Evolutionary conservation across 2,888 invertebrate species (phyloP).

Genomic region (Melikaiella ostensackeni): DNA sequence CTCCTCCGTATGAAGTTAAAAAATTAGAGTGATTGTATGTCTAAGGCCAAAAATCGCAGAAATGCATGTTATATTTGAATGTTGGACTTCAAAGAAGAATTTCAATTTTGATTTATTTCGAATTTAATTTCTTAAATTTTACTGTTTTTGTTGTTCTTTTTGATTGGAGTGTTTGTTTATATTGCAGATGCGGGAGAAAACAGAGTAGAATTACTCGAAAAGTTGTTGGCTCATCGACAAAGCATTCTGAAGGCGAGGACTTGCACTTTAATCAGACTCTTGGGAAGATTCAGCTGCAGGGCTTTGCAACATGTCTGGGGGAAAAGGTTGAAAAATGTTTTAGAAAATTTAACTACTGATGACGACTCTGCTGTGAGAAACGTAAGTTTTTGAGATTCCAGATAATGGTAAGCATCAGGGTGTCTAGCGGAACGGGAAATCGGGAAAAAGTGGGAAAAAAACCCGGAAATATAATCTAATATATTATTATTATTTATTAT

Average conservation of each 20-base stretch:
- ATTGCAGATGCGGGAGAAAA: constrained; percentile 39
- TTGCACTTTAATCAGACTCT: constrained; percentile 84
- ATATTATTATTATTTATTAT: too few species aligned
- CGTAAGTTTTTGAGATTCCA: constrained; percentile 70
- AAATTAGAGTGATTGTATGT: too few species aligned
- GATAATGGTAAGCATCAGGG: background rate
- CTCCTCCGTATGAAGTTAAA: too few species aligned
- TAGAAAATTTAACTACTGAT: constrained; percentile 83
- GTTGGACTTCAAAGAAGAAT: too few species aligned
- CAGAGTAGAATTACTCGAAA: constrained; percentile 50
- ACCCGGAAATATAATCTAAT: too few species aligned
- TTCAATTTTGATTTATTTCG: too few species aligned
- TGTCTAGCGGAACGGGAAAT: too few species aligned
- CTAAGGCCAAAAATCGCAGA: too few species aligned
- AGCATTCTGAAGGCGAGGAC: constrained; percentile 80
- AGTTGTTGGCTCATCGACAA: constrained; percentile 63
- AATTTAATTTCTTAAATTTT: too few species aligned
- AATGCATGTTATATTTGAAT: too few species aligned
- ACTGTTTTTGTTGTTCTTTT: background rate
- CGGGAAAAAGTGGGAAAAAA: too few species aligned
- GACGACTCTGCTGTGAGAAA: constrained; percentile 81
- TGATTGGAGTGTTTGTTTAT: background rate
- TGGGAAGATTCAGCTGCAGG: constrained; percentile 84
- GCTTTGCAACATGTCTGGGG: constrained; percentile 83
- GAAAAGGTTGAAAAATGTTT: constrained; percentile 80